Evolutionary conservation across 2,888 invertebrate genomes (phyloP).

Genomic region (Agrotis exclamationis): DNA sequence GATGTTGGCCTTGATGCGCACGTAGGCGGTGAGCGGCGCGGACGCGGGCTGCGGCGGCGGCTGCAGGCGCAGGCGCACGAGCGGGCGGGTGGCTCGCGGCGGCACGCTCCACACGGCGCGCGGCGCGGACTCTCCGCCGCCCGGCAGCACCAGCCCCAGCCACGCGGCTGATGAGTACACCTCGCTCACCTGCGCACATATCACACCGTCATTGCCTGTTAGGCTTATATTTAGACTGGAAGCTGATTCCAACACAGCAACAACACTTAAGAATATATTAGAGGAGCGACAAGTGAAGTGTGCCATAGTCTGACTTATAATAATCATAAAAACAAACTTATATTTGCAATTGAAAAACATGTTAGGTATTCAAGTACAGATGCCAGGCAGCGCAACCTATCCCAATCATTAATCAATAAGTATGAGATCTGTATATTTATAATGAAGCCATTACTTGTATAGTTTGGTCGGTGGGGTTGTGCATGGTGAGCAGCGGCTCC

Average conservation of each 20-base stretch:
- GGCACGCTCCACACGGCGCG: conserved; percentile 96
- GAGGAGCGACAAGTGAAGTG: too few relatives aligned
- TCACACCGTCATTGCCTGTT: too few relatives aligned
- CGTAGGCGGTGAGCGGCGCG: conserved; percentile 71
- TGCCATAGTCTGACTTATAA: too few relatives aligned
- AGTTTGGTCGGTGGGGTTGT: conserved; percentile 97
- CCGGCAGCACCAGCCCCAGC: conserved; percentile 97
- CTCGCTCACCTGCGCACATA: conserved; percentile 92
- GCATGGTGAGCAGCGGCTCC: conserved; percentile 96
- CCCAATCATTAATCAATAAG: too few relatives aligned
- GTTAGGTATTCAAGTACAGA: too few relatives aligned
- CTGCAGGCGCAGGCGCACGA: conserved; percentile 90
- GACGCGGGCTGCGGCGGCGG: conserved; percentile 45
- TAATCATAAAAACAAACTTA: too few relatives aligned
- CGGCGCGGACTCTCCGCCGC: conserved; percentile 94
- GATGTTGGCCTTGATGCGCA: conserved; percentile 78
- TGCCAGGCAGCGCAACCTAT: too few relatives aligned
- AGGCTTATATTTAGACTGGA: too few relatives aligned
- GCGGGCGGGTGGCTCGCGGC: conserved; percentile 96
- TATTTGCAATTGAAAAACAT: too few relatives aligned
- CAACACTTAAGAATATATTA: too few relatives aligned
- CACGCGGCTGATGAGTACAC: conserved; percentile 97
- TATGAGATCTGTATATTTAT: too few relatives aligned
- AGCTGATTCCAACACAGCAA: too few relatives aligned
- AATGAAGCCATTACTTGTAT: conserved; percentile 93